phyloP scores from a whole-genome alignment of 2,113 vertebrate genomes.

The Cervus canadensis region DNA sequence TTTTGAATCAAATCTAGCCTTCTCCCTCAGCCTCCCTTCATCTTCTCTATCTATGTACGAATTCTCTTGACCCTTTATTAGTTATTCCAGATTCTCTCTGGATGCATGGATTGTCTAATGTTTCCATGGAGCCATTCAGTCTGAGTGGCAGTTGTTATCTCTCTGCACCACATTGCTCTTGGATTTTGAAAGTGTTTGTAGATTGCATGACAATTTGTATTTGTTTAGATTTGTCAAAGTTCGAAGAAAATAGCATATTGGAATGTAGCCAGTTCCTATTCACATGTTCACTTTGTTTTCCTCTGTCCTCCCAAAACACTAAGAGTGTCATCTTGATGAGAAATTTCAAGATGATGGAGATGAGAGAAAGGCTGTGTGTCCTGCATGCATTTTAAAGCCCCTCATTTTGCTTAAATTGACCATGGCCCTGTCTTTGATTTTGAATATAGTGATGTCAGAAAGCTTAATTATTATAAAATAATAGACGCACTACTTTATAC shows the following conservation, averaged over 20 bases:
- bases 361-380: background rate
- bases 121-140: background rate
- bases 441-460: background rate
- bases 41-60: background rate
- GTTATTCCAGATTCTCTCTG: background rate
- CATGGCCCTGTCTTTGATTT: background rate
- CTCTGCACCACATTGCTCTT: background rate
- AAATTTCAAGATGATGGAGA: background rate
- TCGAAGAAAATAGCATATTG: background rate
- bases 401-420: background rate
- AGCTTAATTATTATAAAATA: background rate
- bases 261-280: background rate
- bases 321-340: background rate
- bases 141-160: conserved; percentile 35
- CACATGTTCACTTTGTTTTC: background rate
- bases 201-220: background rate
- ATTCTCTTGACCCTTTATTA: background rate
- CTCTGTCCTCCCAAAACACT: background rate
- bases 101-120: background rate
- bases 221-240: conserved; percentile 37
- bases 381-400: background rate
- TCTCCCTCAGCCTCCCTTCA: background rate
- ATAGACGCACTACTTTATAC: background rate
- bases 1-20: background rate
- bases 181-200: conserved; percentile 41